A percentile compares a stretch with the other conserved stretches of the same genome.
Conservation (phyloP, 2,888 invertebrate species). For the Mesoligia furuncula region DNA sequence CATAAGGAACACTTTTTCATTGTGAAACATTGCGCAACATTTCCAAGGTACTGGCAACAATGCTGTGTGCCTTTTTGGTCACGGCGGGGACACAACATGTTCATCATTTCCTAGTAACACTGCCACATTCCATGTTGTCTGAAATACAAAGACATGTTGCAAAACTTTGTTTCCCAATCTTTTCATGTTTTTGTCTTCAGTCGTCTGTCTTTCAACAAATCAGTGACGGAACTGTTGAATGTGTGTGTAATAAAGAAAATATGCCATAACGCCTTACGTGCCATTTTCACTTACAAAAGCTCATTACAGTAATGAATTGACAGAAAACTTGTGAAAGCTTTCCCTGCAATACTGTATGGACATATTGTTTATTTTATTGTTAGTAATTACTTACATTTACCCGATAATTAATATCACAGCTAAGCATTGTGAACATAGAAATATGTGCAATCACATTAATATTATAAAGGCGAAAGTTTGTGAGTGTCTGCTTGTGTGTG, state of each 20-base stretch:
- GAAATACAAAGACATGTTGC: too few relatives aligned
- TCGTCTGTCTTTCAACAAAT: neutral
- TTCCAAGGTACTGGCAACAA: too few relatives aligned
- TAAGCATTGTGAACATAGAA: constrained; percentile 59
- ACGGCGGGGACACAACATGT: too few relatives aligned
- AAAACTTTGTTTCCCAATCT: too few relatives aligned
- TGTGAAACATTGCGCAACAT: too few relatives aligned
- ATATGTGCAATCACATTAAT: constrained; percentile 67
- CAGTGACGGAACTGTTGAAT: neutral
- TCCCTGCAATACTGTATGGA: constrained; percentile 28
- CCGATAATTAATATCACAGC: constrained; percentile 66
- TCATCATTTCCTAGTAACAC: too few relatives aligned
- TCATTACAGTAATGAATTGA: constrained; percentile 30
- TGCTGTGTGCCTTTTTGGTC: too few relatives aligned
- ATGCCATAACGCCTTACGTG: neutral
- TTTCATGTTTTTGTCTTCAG: too few relatives aligned
- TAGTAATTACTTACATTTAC: constrained; percentile 61
- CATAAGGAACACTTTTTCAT: too few relatives aligned
- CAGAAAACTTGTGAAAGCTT: constrained; percentile 37
- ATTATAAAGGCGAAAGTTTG: too few relatives aligned
- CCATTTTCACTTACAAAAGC: constrained; percentile 37
- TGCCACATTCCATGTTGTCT: too few relatives aligned
- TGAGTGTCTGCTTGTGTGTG: too few relatives aligned
- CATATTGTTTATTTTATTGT: constrained; percentile 67
- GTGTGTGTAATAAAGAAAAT: neutral